These are phyloP conservation scores for Vanessa tameamea DNA, from an alignment of 1,140 invertebrate genomes.

Conservation along the genomic window DNA sequence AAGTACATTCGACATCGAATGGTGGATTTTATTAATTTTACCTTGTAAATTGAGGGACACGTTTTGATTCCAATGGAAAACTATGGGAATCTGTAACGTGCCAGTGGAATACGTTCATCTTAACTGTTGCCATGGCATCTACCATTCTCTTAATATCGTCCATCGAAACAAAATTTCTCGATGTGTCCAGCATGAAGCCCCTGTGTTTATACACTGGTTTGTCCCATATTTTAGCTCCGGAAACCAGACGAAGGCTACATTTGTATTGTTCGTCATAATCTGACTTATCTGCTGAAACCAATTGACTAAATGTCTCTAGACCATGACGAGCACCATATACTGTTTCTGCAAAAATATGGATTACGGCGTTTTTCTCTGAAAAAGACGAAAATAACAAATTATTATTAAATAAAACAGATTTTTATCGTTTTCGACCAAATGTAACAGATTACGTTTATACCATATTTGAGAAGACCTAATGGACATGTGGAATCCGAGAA, in stretches of 20 bases:
- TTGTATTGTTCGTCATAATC: slow-evolving; percentile 45
- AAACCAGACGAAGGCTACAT: slow-evolving; percentile 60
- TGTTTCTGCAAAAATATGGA: slow-evolving; percentile 84
- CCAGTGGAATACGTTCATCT: slow-evolving; percentile 94
- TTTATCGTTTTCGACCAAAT: too few species aligned
- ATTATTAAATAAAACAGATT: too few species aligned
- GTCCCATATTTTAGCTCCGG: slow-evolving; percentile 83
- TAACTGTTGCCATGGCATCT: slow-evolving; percentile 90
- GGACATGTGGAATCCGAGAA: too few species aligned
- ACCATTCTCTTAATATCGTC: slow-evolving; percentile 85
- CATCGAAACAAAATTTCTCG: slow-evolving; percentile 87
- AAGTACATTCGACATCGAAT: too few species aligned
- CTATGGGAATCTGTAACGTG: slow-evolving; percentile 92
- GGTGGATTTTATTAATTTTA: slow-evolving; percentile 46
- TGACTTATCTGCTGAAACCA: slow-evolving; percentile 79
- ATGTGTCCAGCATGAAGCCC: slow-evolving; percentile 88
- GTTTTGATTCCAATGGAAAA: slow-evolving; percentile 88
- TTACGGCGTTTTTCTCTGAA: slow-evolving; percentile 76
- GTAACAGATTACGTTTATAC: too few species aligned
- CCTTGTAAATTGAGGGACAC: slow-evolving; percentile 88
- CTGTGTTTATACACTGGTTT: slow-evolving; percentile 86
- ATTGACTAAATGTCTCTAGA: slow-evolving; percentile 88
- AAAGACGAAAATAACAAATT: slow-evolving; percentile 16
- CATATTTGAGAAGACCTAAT: too few species aligned
- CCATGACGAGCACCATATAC: slow-evolving; percentile 89